A percentile compares a stretch with the other conserved stretches of the same genome.
These are phyloP conservation scores for Aplochiton taeniatus DNA, from an alignment of 2,797 vertebrate species.

Conservation along the genomic window DNA sequence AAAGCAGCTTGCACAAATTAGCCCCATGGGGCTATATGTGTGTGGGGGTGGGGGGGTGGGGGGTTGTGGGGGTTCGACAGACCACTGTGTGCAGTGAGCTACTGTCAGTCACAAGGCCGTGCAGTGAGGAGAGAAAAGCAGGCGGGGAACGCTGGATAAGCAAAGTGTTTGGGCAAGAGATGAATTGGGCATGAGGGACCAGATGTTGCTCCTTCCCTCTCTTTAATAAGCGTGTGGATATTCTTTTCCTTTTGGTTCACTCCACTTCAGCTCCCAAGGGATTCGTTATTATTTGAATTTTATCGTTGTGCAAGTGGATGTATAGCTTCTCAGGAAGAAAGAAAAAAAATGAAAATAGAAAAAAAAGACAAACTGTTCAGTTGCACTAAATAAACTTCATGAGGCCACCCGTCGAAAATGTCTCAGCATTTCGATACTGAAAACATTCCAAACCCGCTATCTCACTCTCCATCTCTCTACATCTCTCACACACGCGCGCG, in stretches of 20 bases:
- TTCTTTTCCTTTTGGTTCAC: conserved; percentile 10
- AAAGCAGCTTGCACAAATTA: conserved; percentile 74
- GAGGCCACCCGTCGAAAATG: too few relatives aligned
- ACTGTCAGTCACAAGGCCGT: conserved; percentile 58
- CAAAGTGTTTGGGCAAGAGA: conserved; percentile 43
- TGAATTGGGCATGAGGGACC: conserved; percentile 61
- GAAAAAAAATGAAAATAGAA: too few relatives aligned
- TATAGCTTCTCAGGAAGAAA: too few relatives aligned
- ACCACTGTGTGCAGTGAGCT: conserved; percentile 54
- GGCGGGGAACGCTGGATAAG: conserved; percentile 45
- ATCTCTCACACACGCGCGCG: not conserved
- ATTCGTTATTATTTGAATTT: too few relatives aligned
- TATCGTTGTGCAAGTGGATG: too few relatives aligned
- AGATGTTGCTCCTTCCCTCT: conserved; percentile 52
- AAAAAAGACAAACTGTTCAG: too few relatives aligned
- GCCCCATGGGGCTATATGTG: conserved; percentile 58
- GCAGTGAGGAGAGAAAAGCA: conserved; percentile 39
- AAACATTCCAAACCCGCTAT: not conserved
- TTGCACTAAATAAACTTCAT: too few relatives aligned
- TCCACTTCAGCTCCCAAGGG: conserved; percentile 5
- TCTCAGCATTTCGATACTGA: too few relatives aligned
- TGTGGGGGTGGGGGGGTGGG: conserved; percentile 23
- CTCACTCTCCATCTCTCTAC: not conserved
- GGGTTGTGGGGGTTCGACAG: conserved; percentile 15
- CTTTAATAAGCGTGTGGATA: conserved; percentile 46